A percentile compares a stretch with the other conserved stretches of the same genome.
These are phyloP conservation scores for Tubulanus polymorphus DNA, from an alignment of 2,888 invertebrate species.

Conservation along the genomic window DNA sequence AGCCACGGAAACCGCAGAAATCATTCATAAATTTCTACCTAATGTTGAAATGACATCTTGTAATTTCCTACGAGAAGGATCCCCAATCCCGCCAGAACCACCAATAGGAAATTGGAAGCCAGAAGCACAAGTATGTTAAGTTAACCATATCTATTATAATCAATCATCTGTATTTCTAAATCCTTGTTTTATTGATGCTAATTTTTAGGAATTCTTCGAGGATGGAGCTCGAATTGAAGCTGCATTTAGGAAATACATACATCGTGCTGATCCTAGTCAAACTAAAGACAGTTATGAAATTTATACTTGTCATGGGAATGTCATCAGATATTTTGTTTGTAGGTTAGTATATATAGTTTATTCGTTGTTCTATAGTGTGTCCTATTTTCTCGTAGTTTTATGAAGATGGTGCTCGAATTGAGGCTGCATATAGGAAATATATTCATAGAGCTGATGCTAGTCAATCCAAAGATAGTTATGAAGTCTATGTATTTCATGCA, in stretches of 20 bases:
- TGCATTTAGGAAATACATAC: conserved; percentile 87
- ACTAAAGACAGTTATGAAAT: conserved; percentile 79
- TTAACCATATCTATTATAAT: too few species aligned
- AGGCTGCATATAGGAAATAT: conserved; percentile 89
- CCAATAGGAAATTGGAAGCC: conserved; percentile 83
- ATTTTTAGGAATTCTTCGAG: conserved; percentile 81
- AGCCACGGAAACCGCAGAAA: conserved; percentile 84
- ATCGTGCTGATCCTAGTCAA: conserved; percentile 79
- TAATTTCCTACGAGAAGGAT: conserved; percentile 82
- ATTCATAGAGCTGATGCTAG: conserved; percentile 80
- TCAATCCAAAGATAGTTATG: conserved; percentile 79
- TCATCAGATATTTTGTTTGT: conserved; percentile 73
- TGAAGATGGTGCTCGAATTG: conserved; percentile 88
- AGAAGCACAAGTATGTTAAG: conserved; percentile 65
- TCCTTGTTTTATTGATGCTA: neutral
- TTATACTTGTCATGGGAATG: conserved; percentile 95
- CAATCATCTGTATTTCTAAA: neutral
- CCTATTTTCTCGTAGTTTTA: conserved; percentile 87
- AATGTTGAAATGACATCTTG: conserved; percentile 58
- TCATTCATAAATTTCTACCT: conserved; percentile 69
- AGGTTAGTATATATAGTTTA: conserved; percentile 34
- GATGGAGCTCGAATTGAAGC: conserved; percentile 94
- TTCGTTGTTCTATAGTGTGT: too few species aligned
- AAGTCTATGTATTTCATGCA: conserved; percentile 92
- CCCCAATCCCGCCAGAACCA: conserved; percentile 91